Base-by-base conservation (phyloP, 2,888 invertebrate genomes). In the Watsonalla cultraria region DNA sequence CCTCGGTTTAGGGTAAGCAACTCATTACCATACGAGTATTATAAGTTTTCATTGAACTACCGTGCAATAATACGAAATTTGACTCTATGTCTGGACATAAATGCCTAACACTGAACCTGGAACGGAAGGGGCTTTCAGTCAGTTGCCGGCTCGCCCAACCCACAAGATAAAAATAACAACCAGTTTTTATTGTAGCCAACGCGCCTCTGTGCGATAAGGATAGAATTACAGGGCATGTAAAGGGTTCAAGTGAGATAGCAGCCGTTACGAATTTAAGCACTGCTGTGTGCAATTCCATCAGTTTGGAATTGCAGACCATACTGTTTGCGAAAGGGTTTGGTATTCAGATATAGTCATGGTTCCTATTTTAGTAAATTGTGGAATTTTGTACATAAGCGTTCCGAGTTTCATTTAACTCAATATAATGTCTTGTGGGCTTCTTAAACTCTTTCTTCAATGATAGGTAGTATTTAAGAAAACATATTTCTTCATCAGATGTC, bases 131-230 rank as follows among this genome's bases (percentile, higher is more conserved):
- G 72, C 76, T 86, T 86, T 85, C 84, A 81, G 84, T 74, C 70
- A 74, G 78, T 77, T 72, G 82, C 76, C 77, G 77, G 74, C 72
- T 80, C 79, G 84, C 79, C 84, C 83, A 84, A 80, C 82, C 80
- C 80, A 78, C 78, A 76, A 87, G 86, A 87, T 89, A 89, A 89
- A 89, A 89, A 89, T 90, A 90, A 88, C 86, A 84, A 86, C 86
- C 86, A 84, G 86, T 89, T 89, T 88, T 88, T 88, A 85, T 84
- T 87, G 82, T 84, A 80, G 76, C 76, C 75, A 82, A 74, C 84
- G 79, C 82, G 80, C 77, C 75, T 81, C 71, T 60, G 87, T 73
- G 84, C 74, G 83, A 89, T 74, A 86, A 82, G 81, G 88, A 88
- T 73, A 69, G 80, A 75, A 66, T 74, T 76, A 86, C 77, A 79